Base-by-base conservation (phyloP, 2,888 invertebrate species). In the Brachyopa scutellaris region DNA sequence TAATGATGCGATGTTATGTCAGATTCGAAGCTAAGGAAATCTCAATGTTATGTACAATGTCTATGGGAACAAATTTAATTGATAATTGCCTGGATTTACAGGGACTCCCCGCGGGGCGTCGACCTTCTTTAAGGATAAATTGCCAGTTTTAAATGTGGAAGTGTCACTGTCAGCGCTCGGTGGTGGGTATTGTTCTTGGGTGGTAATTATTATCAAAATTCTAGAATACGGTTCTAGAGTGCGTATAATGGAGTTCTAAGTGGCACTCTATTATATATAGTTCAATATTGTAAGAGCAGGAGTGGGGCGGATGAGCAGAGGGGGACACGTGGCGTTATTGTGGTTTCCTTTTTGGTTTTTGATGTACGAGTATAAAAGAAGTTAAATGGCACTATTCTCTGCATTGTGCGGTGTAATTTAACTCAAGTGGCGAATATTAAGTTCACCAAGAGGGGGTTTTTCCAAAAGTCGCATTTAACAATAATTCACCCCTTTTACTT, bases 131-230 rank as follows among this genome's bases (percentile, higher is more conserved):
- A 9, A 21, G 40, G 51, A 61, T 70, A 59, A 49, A 53, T 79
- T 67, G 66, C 73, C 78, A 66, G 53, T 61, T 66, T 73, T 66
- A 79, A 79, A 66, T 66, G 73, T 66, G n/a, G n/a, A 67, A 67
- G 55, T 79, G 79, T 79, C 79, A 79, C 67, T 62, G 72, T 64
- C 61, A 51, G 42, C 51, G n/a, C 47, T 19, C 55, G 72, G 72
- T 78, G n/a, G n/a, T n/a, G n/a, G n/a, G n/a, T n/a, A n/a, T n/a
- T n/a, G n/a, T n/a, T n/a, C n/a, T n/a, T n/a, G 78, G 72, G 72
- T 78, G 72, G 78, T 72, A 78, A 78, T 78, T 78, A 78, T 78
- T 78, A 72, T 78, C 72, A 72, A 78, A 78, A 78, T 45, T 78
- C 57, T 59, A 61, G 62, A 72, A 59, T 64, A 72, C 64, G 57